Percentiles rank a stretch among this genome's conserved stretches.
phyloP scores from a whole-genome alignment of 92 coral and sea anemone genomes.

The Porites evermanni region DNA sequence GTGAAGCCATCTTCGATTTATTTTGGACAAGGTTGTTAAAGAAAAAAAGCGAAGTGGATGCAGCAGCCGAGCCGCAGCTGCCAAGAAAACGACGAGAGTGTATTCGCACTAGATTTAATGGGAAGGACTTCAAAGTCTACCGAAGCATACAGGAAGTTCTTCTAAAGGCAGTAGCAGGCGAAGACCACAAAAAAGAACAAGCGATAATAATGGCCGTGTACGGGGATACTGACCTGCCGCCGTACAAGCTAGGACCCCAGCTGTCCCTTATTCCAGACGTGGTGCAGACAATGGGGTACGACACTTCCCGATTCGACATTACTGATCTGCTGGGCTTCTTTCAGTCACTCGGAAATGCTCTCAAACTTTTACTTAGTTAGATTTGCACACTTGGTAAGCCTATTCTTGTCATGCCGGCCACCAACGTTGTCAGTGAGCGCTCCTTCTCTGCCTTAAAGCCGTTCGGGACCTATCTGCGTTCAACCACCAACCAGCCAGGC shows the following conservation, averaged over 20 bases:
- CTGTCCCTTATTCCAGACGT: slow-evolving; percentile 67
- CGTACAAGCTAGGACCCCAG: slow-evolving; percentile 57
- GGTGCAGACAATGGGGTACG: slow-evolving; percentile 58
- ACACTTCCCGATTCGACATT: slow-evolving; percentile 52
- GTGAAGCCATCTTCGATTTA: slow-evolving; percentile 32
- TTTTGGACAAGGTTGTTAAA: slow-evolving; percentile 56
- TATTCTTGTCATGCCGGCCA: slow-evolving; percentile 44
- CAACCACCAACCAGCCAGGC: slow-evolving; percentile 31
- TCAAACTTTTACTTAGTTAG: slow-evolving; percentile 50
- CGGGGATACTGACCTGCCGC: slow-evolving; percentile 53
- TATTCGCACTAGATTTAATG: slow-evolving; percentile 48
- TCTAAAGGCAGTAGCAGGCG: slow-evolving; percentile 63
- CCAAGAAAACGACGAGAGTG: slow-evolving; percentile 67
- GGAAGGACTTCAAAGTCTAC: slow-evolving; percentile 17
- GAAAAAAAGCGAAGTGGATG: slow-evolving; percentile 55
- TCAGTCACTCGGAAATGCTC: slow-evolving; percentile 41
- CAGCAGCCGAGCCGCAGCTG: slow-evolving; percentile 67
- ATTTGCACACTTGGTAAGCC: slow-evolving; percentile 41
- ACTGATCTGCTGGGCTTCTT: slow-evolving; percentile 51
- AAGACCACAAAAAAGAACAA: slow-evolving; percentile 52
- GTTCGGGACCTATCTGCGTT: slow-evolving; percentile 47
- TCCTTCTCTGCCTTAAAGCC: slow-evolving; percentile 66
- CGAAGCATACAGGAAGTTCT: slow-evolving; percentile 24
- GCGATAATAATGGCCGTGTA: slow-evolving; percentile 48
- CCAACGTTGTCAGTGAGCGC: slow-evolving; percentile 64